Conservation (phyloP, 2,797 vertebrate species). For the Lagodon rhomboides region DNA sequence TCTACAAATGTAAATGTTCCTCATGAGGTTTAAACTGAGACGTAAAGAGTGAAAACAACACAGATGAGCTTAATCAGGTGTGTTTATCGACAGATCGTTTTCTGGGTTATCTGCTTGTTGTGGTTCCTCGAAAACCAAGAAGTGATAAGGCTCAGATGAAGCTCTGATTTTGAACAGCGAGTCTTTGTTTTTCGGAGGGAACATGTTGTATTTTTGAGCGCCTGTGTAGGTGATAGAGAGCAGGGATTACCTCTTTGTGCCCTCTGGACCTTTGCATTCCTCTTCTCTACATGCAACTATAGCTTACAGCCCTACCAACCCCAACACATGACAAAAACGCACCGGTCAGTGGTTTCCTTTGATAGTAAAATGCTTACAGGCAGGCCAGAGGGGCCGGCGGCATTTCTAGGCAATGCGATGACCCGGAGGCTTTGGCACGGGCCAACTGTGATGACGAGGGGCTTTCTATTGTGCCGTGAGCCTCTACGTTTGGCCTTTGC, state of each 20-base stretch:
- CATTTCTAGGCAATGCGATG: slow-evolving; percentile 84
- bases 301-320: slow-evolving; percentile 48
- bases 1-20: neutral
- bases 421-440: slow-evolving; percentile 82
- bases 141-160: neutral
- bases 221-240: slow-evolving; percentile 41
- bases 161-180: neutral
- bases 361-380: slow-evolving; percentile 90
- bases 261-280: slow-evolving; percentile 75
- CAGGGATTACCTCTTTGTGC: slow-evolving; percentile 72
- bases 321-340: slow-evolving; percentile 70
- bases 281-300: slow-evolving; percentile 57
- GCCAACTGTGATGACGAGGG: slow-evolving; percentile 89
- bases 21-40: neutral
- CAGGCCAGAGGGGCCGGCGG: slow-evolving; percentile 79
- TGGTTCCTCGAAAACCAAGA: slow-evolving; percentile 1
- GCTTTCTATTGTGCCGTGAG: slow-evolving; percentile 89
- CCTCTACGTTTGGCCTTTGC: slow-evolving; percentile 87
- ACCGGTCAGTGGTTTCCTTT: slow-evolving; percentile 87
- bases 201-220: slow-evolving; percentile 22
- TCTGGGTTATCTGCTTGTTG: neutral
- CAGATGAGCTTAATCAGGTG: neutral
- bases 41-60: neutral
- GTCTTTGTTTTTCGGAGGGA: slow-evolving; percentile 31
- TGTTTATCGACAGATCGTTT: neutral